A percentile compares a stretch with the other conserved stretches of the same genome.
These are phyloP conservation scores for Lasioglossum zephyrum DNA, from an alignment of 2,888 invertebrate species.

Conservation along the genomic window DNA sequence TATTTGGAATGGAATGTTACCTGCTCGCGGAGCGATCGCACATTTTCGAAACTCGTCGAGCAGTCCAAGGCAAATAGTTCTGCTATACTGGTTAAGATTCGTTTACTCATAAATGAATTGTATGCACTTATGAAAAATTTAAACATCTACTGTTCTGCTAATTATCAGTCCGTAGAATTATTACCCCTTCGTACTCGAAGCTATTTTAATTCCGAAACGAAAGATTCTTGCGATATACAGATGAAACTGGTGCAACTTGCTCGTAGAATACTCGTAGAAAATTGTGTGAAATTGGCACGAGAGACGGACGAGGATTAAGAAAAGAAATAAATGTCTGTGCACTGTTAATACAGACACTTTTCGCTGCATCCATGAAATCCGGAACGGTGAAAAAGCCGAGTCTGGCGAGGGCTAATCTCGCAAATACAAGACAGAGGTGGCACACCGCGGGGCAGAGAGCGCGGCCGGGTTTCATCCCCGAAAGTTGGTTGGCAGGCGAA, in stretches of 20 bases:
- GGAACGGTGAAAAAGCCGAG: background rate
- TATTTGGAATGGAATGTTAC: background rate
- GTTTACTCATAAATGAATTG: background rate
- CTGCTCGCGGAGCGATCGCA: background rate
- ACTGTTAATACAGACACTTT: too few species aligned
- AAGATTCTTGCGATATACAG: too few species aligned
- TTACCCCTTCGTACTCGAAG: too few species aligned
- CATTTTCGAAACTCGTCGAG: background rate
- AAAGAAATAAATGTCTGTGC: too few species aligned
- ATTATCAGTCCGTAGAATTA: too few species aligned
- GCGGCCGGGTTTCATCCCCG: background rate
- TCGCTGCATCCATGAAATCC: background rate
- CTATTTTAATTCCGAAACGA: too few species aligned
- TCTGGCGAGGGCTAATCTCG: background rate
- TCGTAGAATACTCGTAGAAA: too few species aligned
- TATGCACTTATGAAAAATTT: background rate
- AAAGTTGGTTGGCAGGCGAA: conserved; percentile 4
- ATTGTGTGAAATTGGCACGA: too few species aligned
- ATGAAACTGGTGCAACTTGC: too few species aligned
- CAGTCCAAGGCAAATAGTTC: background rate
- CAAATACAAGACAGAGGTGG: conserved; percentile 5
- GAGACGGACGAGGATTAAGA: too few species aligned
- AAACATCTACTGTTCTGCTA: too few species aligned
- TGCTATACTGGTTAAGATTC: background rate
- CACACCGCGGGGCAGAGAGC: background rate